Conservation (phyloP, 1,140 invertebrate species). For the Lethrus apterus region DNA sequence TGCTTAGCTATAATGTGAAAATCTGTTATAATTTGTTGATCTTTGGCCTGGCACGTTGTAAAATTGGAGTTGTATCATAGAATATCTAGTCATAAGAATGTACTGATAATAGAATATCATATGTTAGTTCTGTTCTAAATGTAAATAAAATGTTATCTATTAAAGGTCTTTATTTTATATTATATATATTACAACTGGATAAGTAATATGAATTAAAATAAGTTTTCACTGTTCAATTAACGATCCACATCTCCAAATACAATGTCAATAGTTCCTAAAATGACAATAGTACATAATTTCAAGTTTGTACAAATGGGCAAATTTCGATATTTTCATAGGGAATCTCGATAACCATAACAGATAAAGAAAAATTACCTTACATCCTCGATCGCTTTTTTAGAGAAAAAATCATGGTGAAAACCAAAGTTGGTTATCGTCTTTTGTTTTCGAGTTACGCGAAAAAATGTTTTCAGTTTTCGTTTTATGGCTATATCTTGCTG, state of each 20-base stretch:
- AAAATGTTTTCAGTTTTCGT: no score
- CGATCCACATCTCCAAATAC: conserved; percentile 36
- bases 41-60: conserved; percentile 8
- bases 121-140: conserved; percentile 29
- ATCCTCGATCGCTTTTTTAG: no score
- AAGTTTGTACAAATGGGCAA: no score
- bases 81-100: conserved; percentile 36
- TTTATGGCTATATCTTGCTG: no score
- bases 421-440: no score
- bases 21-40: not conserved
- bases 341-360: no score
- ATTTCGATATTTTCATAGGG: no score
- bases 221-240: conserved; percentile 14
- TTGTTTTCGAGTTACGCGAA: no score
- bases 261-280: conserved; percentile 30
- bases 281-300: conserved; percentile 1
- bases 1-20: conserved; percentile 4
- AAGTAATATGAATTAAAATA: not conserved
- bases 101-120: conserved; percentile 30
- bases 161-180: conserved; percentile 4
- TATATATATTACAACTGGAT: no score
- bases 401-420: not conserved
- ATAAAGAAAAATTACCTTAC: conserved; percentile 5
- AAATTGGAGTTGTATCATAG: conserved; percentile 19
- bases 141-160: conserved; percentile 34